Conservation (phyloP, 1,140 invertebrate species). For the Arion vulgaris region DNA sequence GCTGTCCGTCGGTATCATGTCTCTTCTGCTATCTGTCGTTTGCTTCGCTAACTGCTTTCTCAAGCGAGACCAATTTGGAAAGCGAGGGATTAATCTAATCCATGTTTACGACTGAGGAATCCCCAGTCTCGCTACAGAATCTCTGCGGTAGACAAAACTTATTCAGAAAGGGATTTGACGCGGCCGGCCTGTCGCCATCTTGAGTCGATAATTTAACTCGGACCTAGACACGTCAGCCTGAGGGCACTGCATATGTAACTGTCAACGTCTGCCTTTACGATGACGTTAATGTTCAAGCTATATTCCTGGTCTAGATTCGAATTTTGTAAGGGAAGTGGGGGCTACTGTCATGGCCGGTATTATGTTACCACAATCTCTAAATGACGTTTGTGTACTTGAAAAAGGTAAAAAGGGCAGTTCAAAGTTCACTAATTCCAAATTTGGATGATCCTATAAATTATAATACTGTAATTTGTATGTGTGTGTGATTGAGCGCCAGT, state of each 20-base stretch:
- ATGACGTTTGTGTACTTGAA: too few species aligned
- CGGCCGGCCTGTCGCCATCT: neutral
- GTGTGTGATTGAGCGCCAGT: too few species aligned
- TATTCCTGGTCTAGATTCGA: neutral
- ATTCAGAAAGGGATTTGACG: neutral
- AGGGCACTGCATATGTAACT: neutral
- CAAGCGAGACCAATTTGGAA: slow-evolving; percentile 6
- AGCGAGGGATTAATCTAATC: slow-evolving; percentile 20
- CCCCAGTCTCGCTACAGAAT: neutral
- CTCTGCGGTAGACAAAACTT: neutral
- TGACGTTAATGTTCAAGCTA: neutral
- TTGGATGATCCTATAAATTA: too few species aligned
- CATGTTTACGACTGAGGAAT: neutral
- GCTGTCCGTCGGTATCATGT: neutral
- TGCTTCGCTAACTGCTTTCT: neutral
- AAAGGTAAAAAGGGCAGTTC: too few species aligned
- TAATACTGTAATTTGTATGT: too few species aligned
- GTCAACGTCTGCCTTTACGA: neutral
- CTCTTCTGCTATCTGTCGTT: neutral
- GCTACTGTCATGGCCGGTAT: too few species aligned
- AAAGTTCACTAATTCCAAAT: too few species aligned
- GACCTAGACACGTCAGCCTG: neutral
- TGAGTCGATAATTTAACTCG: neutral
- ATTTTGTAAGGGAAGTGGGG: too few species aligned
- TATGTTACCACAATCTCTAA: too few species aligned